Evolutionary conservation across 2,113 vertebrate species (phyloP).

Genomic region (Dasypus novemcinctus): DNA sequence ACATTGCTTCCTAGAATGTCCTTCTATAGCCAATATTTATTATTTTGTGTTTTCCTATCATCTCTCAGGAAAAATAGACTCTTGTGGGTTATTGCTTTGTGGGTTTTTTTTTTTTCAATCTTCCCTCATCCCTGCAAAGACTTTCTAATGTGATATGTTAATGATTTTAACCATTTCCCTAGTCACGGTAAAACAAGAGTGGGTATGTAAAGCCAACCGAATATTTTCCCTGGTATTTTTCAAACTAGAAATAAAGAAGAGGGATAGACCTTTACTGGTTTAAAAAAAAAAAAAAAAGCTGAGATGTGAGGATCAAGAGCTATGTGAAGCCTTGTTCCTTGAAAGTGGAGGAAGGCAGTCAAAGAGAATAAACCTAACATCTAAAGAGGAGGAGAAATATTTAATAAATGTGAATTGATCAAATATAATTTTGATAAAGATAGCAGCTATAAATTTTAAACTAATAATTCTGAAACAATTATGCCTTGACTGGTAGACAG

Average conservation of each 20-base stretch:
- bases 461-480: neutral
- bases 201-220: neutral
- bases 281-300: neutral
- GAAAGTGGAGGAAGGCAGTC: neutral
- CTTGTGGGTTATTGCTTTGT: neutral
- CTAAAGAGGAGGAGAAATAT: neutral
- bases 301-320: neutral
- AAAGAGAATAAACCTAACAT: neutral
- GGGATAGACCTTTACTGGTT: neutral
- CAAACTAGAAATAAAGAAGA: neutral
- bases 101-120: neutral
- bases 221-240: neutral
- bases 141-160: neutral
- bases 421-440: neutral
- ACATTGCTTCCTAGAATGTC: neutral
- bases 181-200: neutral
- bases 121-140: neutral
- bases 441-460: neutral
- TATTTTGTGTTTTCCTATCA: neutral
- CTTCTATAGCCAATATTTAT: neutral
- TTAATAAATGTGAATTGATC: neutral
- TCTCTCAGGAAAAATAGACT: neutral
- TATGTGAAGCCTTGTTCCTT: neutral
- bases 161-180: neutral
- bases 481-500: neutral